phyloP scores from a whole-genome alignment of 2,113 vertebrate genomes.

The Podiceps cristatus region DNA sequence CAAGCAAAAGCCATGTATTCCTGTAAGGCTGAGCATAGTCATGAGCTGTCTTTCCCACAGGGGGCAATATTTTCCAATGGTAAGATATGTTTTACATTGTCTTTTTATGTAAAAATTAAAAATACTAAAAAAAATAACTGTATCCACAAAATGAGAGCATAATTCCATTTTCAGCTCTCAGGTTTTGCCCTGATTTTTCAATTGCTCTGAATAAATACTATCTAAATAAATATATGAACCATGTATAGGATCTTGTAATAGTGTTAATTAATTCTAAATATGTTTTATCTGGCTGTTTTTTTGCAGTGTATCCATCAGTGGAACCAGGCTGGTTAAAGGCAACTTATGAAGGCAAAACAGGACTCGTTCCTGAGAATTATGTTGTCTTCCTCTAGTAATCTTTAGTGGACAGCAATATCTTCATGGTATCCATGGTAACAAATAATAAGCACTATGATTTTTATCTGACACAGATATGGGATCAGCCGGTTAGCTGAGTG shows the following conservation, averaged over 20 bases:
- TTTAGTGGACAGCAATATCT: slow-evolving; percentile 78
- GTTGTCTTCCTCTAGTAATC: slow-evolving; percentile 89
- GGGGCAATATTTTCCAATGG: slow-evolving; percentile 94
- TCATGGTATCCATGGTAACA: slow-evolving; percentile 95
- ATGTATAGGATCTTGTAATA: background rate
- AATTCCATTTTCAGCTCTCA: background rate
- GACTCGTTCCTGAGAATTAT: slow-evolving; percentile 94
- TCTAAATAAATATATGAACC: background rate
- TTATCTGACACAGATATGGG: slow-evolving; percentile 83
- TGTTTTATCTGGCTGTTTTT: background rate
- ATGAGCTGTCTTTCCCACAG: slow-evolving; percentile 96
- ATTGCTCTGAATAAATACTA: background rate
- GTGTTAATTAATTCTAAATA: background rate
- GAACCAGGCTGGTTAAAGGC: slow-evolving; percentile 97
- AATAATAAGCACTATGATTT: slow-evolving; percentile 77
- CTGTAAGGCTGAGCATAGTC: slow-evolving; percentile 95
- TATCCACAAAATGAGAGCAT: background rate
- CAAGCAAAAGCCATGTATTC: slow-evolving; percentile 97
- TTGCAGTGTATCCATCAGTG: slow-evolving; percentile 90
- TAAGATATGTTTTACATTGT: slow-evolving; percentile 65
- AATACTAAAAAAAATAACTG: background rate
- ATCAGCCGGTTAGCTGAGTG: slow-evolving; percentile 64
- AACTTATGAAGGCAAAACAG: slow-evolving; percentile 92
- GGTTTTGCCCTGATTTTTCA: background rate
- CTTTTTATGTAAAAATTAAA: background rate